Base-by-base conservation (phyloP, 2,113 vertebrate species). In the Channa argus region DNA sequence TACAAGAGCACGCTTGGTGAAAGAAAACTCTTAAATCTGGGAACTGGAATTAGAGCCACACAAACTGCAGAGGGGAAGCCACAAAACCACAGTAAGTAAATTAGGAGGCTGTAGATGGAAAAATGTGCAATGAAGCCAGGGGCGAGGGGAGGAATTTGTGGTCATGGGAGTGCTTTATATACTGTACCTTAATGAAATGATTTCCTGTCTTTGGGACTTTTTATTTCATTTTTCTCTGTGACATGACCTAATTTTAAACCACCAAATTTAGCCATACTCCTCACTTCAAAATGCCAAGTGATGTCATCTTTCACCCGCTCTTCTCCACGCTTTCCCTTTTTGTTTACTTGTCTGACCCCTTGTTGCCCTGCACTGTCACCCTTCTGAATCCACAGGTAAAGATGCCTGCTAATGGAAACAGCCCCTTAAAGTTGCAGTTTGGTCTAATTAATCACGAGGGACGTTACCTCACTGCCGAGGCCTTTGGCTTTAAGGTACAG, bases 341-440 rank as follows among this genome's bases (percentile, higher is more conserved):
- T 5, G 39, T 6, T 49, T 33, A 61, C 45, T 63, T 37, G 15
- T 53, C 53, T 81, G 38, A 41, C 52, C 5, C 56, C 44, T 63
- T 61, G 36, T 15, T 55, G 45, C 54, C 47, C 45, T 24, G 50
- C 46, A 67, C 53, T 77, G 33, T 50, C 43, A 45, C 10, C 11
- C 54, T 62, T 24, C 41, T 58, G 66, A 49, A 74, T 72, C 69
- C 61, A 66, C 62, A 89, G 83, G 87, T 88, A 67, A 93, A 72
- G 71, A 99, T 99, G 98, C 97, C 97, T 54, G 95, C 95, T 14
- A 97, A 98, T 80, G 97, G 96, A 70, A 96, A 95, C 89, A 94
- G 93, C 79, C 95, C 95, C 54, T 89, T 98, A 79, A 97, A 96
- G 93, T 93, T 99, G 83, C 97, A 97, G 88, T 98, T 98, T 4